Base-by-base conservation (phyloP, 2,113 vertebrate species). In the Spheniscus mendiculus region DNA sequence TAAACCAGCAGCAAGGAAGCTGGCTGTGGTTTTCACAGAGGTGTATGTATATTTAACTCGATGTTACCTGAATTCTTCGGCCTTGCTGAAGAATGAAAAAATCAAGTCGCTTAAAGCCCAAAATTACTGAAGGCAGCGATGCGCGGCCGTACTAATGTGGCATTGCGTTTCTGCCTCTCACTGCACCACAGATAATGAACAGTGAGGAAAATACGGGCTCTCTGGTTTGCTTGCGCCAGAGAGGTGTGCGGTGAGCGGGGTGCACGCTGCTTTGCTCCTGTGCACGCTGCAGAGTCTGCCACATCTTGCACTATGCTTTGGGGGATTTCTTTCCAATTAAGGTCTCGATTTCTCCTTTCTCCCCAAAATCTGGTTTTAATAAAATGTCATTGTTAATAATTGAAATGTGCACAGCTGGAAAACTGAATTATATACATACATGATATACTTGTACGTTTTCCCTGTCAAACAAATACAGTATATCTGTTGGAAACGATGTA, bases 121-220 rank as follows among this genome's bases (percentile, higher is more conserved):
- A 30, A 5, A 23, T 59, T 22, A 29, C 15, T 4, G 44, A 11
- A 49, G 34, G 42, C 36, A 67, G 27, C 4, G 22, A 69, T 26
- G 17, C 32, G 10, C 1, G 2, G 32, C 42, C 4, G 1, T 25
- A 5, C 19, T n/a, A 49, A 9, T n/a, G 2, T n/a, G 45, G 40
- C 40, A 4, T 9, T 18, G 38, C 38, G 3, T 42, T 72, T n/a
- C 47, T 80, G 45, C 10, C 3, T 52, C 50, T 38, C 2, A 0
- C 12, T n/a, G 45, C 50, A 20, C 32, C 19, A 11, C 25, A 25
- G 45, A 20, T 21, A 29, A 40, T 10, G 12, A 36, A 4, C 11
- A 12, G 42, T 5, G 56, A 65, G 40, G 30, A 45, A 53, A 49
- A 25, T 1, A 7, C 18, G 13, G 38, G 26, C 18, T 29, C 25